Percentiles rank a stretch among this genome's conserved stretches.
Evolutionary conservation across 2,888 invertebrate genomes (phyloP).

Genomic region (Monochamus alternatus): DNA sequence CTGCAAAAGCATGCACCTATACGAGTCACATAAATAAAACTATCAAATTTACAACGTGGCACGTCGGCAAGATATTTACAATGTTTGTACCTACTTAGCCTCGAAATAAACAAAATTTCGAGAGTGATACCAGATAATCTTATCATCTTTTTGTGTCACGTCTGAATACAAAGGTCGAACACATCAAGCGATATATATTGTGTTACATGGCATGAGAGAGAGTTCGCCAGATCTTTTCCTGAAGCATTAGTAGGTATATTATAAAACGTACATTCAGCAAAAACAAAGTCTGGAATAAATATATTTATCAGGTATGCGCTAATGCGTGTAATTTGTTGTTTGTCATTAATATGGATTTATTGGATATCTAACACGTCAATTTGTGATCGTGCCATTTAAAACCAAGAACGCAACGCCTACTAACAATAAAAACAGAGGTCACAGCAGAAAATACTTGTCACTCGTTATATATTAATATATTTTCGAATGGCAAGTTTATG

Average conservation of each 20-base stretch:
- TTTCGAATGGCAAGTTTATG: not conserved
- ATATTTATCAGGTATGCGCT: not conserved
- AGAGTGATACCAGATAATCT: slow-evolving; percentile 16
- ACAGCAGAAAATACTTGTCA: not conserved
- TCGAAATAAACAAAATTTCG: slow-evolving; percentile 25
- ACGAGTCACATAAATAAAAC: slow-evolving; percentile 1
- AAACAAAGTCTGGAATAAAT: too few relatives aligned
- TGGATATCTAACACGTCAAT: slow-evolving; percentile 8
- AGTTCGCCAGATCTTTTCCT: not conserved
- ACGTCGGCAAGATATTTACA: not conserved
- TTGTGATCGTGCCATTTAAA: slow-evolving; percentile 13
- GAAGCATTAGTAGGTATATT: not conserved
- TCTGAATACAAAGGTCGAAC: slow-evolving; percentile 23
- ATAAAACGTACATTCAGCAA: too few relatives aligned
- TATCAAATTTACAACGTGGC: slow-evolving; percentile 13
- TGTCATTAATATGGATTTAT: slow-evolving; percentile 14
- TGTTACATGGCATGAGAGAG: not conserved
- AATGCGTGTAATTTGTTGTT: not conserved
- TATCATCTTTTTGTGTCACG: slow-evolving; percentile 26
- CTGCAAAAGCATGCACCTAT: too few relatives aligned
- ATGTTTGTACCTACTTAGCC: not conserved
- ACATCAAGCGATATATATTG: not conserved
- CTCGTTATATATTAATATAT: not conserved
- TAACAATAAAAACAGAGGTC: slow-evolving; percentile 12
- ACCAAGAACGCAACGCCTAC: slow-evolving; percentile 27